A percentile compares a stretch with the other conserved stretches of the same genome.
Conservation (phyloP, 2,797 vertebrate genomes). For the Rallus crepitans region DNA sequence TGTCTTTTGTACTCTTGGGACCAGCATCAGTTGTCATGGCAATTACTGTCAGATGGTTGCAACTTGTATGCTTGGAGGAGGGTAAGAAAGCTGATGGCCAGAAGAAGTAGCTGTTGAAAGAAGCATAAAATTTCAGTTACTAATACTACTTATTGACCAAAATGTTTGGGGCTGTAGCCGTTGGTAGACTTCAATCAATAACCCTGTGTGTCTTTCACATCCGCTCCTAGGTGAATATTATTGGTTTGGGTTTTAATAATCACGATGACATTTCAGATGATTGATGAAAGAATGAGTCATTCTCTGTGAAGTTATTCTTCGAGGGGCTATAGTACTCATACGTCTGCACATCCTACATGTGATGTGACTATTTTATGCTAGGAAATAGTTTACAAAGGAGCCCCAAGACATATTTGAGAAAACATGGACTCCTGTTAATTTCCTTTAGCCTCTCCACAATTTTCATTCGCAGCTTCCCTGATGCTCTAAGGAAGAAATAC, state of each 20-base stretch:
- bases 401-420: background rate
- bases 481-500: background rate
- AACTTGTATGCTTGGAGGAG: background rate
- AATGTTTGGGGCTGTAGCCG: background rate
- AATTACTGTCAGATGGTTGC: slow-evolving; percentile 17
- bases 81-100: background rate
- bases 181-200: background rate
- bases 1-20: background rate
- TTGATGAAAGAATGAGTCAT: background rate
- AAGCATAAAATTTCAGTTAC: background rate
- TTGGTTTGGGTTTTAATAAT: background rate
- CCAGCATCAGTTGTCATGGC: slow-evolving; percentile 11
- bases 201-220: background rate
- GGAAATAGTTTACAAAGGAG: background rate
- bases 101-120: background rate
- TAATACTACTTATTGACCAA: background rate
- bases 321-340: background rate
- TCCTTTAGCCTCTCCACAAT: background rate
- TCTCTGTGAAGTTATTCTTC: background rate
- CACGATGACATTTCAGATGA: background rate
- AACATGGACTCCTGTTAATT: background rate
- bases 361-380: background rate
- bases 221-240: background rate
- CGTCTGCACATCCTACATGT: background rate
- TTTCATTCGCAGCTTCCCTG: background rate